These are phyloP conservation scores for Macrobrachium rosenbergii DNA, from an alignment of 1,140 invertebrate species.

Conservation along the genomic window DNA sequence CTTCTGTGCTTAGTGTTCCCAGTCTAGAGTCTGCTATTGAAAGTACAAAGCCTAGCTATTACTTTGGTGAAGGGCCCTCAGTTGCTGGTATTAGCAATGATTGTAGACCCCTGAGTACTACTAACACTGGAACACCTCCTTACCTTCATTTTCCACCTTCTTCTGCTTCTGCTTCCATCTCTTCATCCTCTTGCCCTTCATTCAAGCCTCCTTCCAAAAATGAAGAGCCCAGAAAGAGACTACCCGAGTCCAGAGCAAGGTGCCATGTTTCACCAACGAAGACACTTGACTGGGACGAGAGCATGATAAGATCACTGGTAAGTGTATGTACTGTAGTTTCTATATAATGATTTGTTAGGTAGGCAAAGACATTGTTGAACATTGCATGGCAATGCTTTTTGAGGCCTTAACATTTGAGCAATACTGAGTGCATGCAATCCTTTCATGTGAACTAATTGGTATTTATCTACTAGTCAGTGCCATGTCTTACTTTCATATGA, in stretches of 20 bases:
- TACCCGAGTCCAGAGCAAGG: not conserved
- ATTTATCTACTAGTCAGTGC: too few species aligned
- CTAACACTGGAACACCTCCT: too few species aligned
- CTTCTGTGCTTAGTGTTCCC: too few species aligned
- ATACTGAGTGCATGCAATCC: too few species aligned
- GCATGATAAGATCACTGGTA: constrained; percentile 51
- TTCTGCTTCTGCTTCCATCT: constrained; percentile 5
- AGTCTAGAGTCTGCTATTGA: not conserved
- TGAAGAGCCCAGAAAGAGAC: constrained; percentile 30
- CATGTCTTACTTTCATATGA: too few species aligned
- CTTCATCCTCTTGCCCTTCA: not conserved
- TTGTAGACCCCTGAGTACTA: not conserved
- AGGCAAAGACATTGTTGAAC: too few species aligned
- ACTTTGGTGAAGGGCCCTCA: constrained; percentile 32
- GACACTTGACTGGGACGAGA: constrained; percentile 44
- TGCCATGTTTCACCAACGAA: constrained; percentile 47
- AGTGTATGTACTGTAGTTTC: constrained; percentile 15
- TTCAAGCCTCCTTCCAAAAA: constrained; percentile 23
- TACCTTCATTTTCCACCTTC: not conserved
- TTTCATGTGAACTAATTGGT: too few species aligned
- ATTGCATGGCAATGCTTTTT: too few species aligned
- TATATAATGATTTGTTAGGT: too few species aligned
- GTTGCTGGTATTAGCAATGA: not conserved
- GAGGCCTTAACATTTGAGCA: too few species aligned
- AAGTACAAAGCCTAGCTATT: constrained; percentile 12